Base-by-base conservation (phyloP, 2,797 vertebrate species). In the Scyliorhinus canicula region DNA sequence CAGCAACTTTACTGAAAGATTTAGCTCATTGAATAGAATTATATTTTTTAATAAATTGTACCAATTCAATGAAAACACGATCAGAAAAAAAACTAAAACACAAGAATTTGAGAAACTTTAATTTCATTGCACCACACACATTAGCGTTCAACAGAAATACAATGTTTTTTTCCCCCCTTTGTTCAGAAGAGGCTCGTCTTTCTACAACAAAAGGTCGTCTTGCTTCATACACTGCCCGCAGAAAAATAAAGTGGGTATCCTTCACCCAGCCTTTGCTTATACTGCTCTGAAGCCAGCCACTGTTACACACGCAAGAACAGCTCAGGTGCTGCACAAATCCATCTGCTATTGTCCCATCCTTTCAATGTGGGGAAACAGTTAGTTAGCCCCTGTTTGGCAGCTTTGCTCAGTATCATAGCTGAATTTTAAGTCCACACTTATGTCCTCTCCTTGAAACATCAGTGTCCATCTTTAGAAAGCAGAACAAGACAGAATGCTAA, bases 111-210 rank as follows among this genome's bases (percentile, higher is more conserved):
- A 86, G 28, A 86, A 55, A 35, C 26, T 82, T 82, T 82, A 82
- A 86, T 86, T 55, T 52, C 50, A 86, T 52, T 86, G 84, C 50
- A 86, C 35, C 86, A 90, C 84, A 55, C 86, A 63, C 50, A 88
- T 57, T 35, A 57, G 84, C 28, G 60, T 90, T 52, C 55, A 60
- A 90, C 86, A 90, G 84, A 86, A 86, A 28, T 90, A 63, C 86
- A 90, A 40, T 63, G 5, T 24, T n/a, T 40, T 90, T 60, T n/a
- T 28, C 14, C n/a, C 5, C 9, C 79, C 6, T 63, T 90, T 90
- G 57, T 90, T 90, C 57, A 90, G 86, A 63, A 90, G 55, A 90
- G 19, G 35, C 86, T 57, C 4, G 14, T 88, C 31, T 88, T 88
- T 88, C 85, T 57, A 57, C 52, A 82, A 47, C 44, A 57, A 86